Evolutionary conservation across 1,140 invertebrate genomes (phyloP).

Genomic region (Uloborus diversus): DNA sequence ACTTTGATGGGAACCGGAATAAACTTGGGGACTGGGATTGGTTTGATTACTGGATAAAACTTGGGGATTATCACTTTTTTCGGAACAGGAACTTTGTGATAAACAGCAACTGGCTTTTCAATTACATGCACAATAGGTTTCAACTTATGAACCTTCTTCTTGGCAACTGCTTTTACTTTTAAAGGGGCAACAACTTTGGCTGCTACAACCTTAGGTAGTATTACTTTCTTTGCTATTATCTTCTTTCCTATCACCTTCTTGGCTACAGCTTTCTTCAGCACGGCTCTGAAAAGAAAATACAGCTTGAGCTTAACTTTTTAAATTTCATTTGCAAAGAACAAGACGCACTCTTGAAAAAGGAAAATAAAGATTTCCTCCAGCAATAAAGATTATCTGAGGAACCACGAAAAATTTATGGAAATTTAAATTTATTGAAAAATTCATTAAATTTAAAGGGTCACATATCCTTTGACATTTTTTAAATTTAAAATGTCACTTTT

Average conservation of each 20-base stretch:
- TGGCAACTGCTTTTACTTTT: slow-evolving; percentile 1
- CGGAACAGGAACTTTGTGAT: slow-evolving; percentile 44
- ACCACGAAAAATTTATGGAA: too few relatives aligned
- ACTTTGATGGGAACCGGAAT: slow-evolving; percentile 46
- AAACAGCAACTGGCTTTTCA: slow-evolving; percentile 49
- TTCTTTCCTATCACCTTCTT: not conserved
- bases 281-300: not conserved
- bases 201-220: not conserved
- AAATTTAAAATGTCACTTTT: too few relatives aligned
- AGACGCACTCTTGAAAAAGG: too few relatives aligned
- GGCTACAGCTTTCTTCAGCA: not conserved
- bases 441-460: too few relatives aligned
- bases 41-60: slow-evolving; percentile 24
- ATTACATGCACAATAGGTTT: slow-evolving; percentile 43
- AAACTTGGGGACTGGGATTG: slow-evolving; percentile 37
- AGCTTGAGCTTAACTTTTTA: too few relatives aligned
- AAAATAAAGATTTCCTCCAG: too few relatives aligned
- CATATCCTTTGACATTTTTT: too few relatives aligned
- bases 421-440: too few relatives aligned
- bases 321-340: too few relatives aligned
- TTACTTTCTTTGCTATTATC: not conserved
- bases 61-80: slow-evolving; percentile 46
- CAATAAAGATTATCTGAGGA: too few relatives aligned
- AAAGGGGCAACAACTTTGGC: not conserved
- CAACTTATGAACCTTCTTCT: slow-evolving; percentile 17